Percentiles rank a stretch among this genome's conserved stretches.
Conservation (phyloP, 1,140 invertebrate genomes). For the Polypedilum pembai region DNA sequence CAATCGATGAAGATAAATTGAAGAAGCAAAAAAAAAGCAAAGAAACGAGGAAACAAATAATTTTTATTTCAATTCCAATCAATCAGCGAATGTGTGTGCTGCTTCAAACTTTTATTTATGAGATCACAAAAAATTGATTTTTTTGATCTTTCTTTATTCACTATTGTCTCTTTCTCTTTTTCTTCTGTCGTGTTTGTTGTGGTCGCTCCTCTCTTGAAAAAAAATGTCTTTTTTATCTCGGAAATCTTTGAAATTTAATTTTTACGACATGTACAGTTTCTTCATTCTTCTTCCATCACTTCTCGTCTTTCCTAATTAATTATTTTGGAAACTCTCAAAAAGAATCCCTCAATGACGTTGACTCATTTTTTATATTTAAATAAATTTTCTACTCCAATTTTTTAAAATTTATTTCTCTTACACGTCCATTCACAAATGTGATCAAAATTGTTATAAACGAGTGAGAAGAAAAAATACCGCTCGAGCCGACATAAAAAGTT, state of each 20-base stretch:
- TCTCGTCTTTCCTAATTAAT: slow-evolving; percentile 1
- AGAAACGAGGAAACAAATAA: not conserved
- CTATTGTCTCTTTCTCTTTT: not conserved
- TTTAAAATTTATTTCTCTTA: not conserved
- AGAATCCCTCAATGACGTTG: not conserved
- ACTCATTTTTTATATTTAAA: not conserved
- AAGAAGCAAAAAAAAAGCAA: too few species aligned
- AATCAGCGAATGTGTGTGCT: not conserved
- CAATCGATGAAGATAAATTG: too few species aligned
- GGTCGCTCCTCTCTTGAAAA: not conserved
- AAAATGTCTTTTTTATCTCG: not conserved
- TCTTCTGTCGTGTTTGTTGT: not conserved
- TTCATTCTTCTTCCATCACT: not conserved
- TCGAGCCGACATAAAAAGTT: not conserved
- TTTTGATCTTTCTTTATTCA: not conserved
- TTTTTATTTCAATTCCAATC: slow-evolving; percentile 19
- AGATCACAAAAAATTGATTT: not conserved
- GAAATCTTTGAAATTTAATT: not conserved
- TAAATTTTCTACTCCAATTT: not conserved
- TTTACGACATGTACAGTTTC: slow-evolving; percentile 9
- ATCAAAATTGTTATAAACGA: not conserved
- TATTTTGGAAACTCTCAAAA: not conserved
- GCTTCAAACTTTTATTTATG: not conserved
- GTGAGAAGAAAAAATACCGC: not conserved
- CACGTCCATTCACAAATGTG: not conserved